Evolutionary conservation across 2,888 invertebrate species (phyloP), one percentile per base, ranked within the genome.

Genomic region (Cheilosia urbana): DNA sequence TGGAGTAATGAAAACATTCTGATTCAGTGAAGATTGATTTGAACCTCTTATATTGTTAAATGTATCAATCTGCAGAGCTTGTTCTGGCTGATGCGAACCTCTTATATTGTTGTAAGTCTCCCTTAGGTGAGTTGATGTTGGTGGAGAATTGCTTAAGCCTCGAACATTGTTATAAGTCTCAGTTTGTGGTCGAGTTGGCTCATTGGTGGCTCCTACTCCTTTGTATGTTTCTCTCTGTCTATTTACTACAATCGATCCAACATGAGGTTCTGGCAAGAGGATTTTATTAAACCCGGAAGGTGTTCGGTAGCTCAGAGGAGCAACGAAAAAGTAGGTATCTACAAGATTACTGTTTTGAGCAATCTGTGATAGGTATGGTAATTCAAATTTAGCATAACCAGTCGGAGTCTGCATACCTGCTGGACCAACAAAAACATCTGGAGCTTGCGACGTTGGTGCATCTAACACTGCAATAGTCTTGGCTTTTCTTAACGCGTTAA

Each of bases 241-340:
- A 88, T 95, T 95, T 1, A 97, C 94, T 0, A 97, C 96, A 4
- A 97, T 96, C 0, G 97, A 97, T 1, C 97, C 97, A 0, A 97
- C 96, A 89, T 97, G 97, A 0, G 97, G 97, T 15, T 96, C 95
- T 0, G 97, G 97, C 90, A 97, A 94, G 0, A 96, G 95, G 87
- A 97, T 97, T 92, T 97, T 97, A 0, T 96, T 96, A 90, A 96
- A 97, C 3, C 97, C 97, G 60, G 94, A 93, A 0, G 97, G 97
- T n/a, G 97, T 95, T 88, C 95, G 95, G 89, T 97, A 97, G 89
- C 96, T 97, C 27, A 97, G 91, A 0, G 97, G 97, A 0, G 97
- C 97, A 7, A 97, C 97, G 89, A 97, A 97, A 92, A 97, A 97
- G 0, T 97, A 96, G 1, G 96, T 91, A 87, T 96, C 95, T 69